Evolutionary conservation across 2,113 vertebrate species (phyloP), one percentile per base, ranked within the genome.

Genomic region (Spea multiplicata): DNA sequence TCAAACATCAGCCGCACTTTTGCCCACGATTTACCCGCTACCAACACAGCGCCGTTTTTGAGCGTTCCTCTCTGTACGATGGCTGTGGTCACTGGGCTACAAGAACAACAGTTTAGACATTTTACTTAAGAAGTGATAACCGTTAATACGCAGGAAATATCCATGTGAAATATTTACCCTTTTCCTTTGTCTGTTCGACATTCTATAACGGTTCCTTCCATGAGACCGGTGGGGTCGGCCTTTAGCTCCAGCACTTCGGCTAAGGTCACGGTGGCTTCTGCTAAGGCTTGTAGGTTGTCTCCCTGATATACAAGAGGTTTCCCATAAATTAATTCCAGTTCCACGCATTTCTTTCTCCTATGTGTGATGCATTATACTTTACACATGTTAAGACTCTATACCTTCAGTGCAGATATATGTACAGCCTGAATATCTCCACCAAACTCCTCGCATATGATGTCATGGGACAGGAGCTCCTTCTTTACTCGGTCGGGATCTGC

Each of bases 381-480:
- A 1, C 30, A 30, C 30, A 81, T 48, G 77, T 47, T 12, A 30
- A 30, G 30, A 30, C 30, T 30, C 30, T 66, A 83, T 84, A 98
- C 97, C 92, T 94, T 96, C 16, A 97, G 90, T 0, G 96, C 97
- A 8, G 97, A 99, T 69, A 98, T 70, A 71, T 93, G 92, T 72
- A 99, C 89, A 6, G 96, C 92, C 81, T 99, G 97, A 13, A 98
- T 90, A 6, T 99, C 96, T 4, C 97, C 97, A 50, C 97, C 97
- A 0, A 91, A 93, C 73, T 98, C 95, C 87, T 99, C 97, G 81
- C 97, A 98, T 5, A 98, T 87, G 9, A 99, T 90, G 17, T 94
- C 90, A 0, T 98, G 85, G 62, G 88, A 88, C 66, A 98, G 86
- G 65, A 99, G 91, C 71, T 96, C 94, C 84, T 90, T 92, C 81